Percentiles rank a stretch among this genome's conserved stretches.
Conservation (phyloP, 2,113 vertebrate genomes). For the Pogonocichla stellata region DNA sequence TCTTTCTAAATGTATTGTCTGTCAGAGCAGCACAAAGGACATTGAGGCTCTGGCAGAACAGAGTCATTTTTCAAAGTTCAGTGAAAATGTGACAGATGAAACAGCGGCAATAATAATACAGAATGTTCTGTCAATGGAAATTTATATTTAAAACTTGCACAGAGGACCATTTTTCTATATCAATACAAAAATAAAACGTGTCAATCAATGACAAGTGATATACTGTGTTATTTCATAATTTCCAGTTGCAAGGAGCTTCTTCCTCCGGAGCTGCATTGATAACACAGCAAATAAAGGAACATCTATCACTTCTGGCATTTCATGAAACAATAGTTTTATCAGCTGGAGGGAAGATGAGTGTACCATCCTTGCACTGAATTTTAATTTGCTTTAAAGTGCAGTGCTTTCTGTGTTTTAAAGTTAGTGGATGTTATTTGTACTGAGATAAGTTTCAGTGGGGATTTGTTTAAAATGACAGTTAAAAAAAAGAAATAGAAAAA, state of each 20-base stretch:
- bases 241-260: neutral
- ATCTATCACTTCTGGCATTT: neutral
- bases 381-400: neutral
- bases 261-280: neutral
- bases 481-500: neutral
- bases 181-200: slow-evolving; percentile 32
- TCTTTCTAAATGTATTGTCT: neutral
- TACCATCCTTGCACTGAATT: neutral
- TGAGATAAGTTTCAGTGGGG: neutral
- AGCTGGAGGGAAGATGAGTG: neutral
- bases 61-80: neutral
- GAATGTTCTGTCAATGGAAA: slow-evolving; percentile 47
- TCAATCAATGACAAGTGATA: slow-evolving; percentile 16
- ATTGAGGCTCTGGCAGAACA: neutral
- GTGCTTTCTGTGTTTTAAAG: neutral
- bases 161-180: neutral
- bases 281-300: neutral
- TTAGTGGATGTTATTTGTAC: neutral
- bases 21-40: slow-evolving; percentile 2
- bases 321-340: neutral
- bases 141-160: neutral
- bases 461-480: neutral
- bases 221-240: neutral
- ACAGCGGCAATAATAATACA: slow-evolving; percentile 13
- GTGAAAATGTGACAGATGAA: slow-evolving; percentile 24